These are phyloP conservation scores for Exocentrus adspersus DNA, from an alignment of 2,888 invertebrate species.

Conservation along the genomic window DNA sequence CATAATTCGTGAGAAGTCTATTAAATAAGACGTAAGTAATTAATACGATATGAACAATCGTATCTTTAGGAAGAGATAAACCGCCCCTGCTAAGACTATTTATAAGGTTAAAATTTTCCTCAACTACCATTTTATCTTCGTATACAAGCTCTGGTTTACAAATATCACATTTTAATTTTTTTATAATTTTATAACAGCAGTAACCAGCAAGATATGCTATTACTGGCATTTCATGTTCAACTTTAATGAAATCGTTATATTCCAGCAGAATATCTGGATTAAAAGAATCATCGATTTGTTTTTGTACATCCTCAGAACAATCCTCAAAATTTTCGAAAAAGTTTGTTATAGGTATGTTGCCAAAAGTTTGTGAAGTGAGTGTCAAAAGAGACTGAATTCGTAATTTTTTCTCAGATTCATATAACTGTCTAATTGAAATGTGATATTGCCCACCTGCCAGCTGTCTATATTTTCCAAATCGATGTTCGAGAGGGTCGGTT, in stretches of 20 bases:
- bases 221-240: not conserved
- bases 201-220: conserved; percentile 4
- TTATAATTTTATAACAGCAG: not conserved
- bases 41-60: not conserved
- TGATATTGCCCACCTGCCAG: conserved; percentile 14
- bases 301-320: not conserved
- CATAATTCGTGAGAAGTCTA: not conserved
- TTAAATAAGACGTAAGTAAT: not conserved
- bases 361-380: not conserved
- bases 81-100: not conserved
- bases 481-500: too few relatives aligned
- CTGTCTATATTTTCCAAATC: conserved; percentile 18
- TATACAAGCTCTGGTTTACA: not conserved
- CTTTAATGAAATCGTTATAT: not conserved
- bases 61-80: not conserved
- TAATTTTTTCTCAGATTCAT: conserved; percentile 10
- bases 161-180: conserved; percentile 1
- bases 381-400: conserved; percentile 20
- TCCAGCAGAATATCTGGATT: not conserved
- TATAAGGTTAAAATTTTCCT: conserved; percentile 3
- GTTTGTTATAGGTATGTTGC: not conserved
- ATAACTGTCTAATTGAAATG: conserved; percentile 11
- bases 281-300: not conserved
- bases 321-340: conserved; percentile 10
- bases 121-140: not conserved